Conservation (phyloP, 2,888 invertebrate genomes). For the Bellardia pandia region DNA sequence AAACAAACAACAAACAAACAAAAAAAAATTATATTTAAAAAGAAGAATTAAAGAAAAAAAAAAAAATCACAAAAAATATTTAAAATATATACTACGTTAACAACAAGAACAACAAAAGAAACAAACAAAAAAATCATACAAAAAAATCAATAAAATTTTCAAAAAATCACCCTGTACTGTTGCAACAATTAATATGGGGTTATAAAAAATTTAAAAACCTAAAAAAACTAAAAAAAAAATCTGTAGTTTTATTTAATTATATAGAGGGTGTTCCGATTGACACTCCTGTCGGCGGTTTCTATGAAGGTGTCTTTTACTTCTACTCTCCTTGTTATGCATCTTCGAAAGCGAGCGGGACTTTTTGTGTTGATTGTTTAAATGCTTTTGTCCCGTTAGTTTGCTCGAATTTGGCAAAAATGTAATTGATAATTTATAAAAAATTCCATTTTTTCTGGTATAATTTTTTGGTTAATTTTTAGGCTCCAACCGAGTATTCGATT, state of each 20-base stretch:
- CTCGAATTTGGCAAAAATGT: too few relatives aligned
- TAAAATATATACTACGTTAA: conserved; percentile 73
- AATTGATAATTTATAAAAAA: too few relatives aligned
- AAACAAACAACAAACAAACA: conserved; percentile 13
- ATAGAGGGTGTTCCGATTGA: too few relatives aligned
- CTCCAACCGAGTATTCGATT: too few relatives aligned
- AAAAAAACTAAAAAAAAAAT: conserved; percentile 66
- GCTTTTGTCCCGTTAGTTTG: too few relatives aligned
- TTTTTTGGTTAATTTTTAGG: too few relatives aligned
- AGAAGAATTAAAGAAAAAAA: conserved; percentile 39
- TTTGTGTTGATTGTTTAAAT: too few relatives aligned
- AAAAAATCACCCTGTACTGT: conserved; percentile 68
- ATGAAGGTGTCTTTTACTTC: too few relatives aligned
- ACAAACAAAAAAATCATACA: conserved; percentile 61
- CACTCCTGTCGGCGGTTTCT: too few relatives aligned
- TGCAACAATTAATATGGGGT: conserved; percentile 57
- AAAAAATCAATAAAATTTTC: conserved; percentile 73
- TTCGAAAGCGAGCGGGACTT: too few relatives aligned
- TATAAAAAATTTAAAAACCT: conserved; percentile 70
- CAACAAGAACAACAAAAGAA: conserved; percentile 53
- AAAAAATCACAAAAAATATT: conserved; percentile 67
- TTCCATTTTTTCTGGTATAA: too few relatives aligned
- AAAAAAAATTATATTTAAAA: conserved; percentile 53
- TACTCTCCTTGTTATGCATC: too few relatives aligned
- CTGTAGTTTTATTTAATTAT: conserved; percentile 47